Base-by-base conservation (phyloP, 2,113 vertebrate species). In the Odocoileus hemionus region DNA sequence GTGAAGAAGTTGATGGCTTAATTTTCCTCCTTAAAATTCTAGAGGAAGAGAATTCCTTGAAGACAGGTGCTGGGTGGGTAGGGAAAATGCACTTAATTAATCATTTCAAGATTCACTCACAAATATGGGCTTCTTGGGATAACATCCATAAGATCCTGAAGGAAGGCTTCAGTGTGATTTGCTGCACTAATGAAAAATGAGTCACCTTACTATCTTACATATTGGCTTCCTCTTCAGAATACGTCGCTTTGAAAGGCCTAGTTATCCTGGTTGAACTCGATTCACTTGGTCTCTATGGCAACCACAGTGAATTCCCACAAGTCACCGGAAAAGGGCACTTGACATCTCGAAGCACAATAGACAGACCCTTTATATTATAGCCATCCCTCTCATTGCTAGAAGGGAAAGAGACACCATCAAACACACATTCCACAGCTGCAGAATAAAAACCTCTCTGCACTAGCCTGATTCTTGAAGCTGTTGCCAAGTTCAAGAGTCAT, bases 231-330 rank as follows among this genome's bases (percentile, higher is more conserved):
- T 98, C 98, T 98, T 97, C 89, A 97, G 98, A 99, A 98, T 47
- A 1, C 43, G 97, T 97, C 86, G 54, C 97, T 93, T 98, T 98
- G 98, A 98, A 98, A 97, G 67, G 36, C 96, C 95, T 95, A 39
- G 94, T 92, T 98, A 91, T 98, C 79, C 26, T 92, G 96, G 96
- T 92, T 99, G 98, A 98, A 99, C 98, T 99, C 98, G 96, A 98
- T 97, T 99, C 84, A 47, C 97, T 98, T 98, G 95, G 98, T 99
- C 98, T 99, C 98, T 98, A 98, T 98, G 98, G 98, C 98, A 99
- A 99, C 99, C 97, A 97, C 84, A 97, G 95, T 19, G 79, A 98
- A 98, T 99, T 80, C 96, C 94, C 97, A 97, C 97, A 98, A 98
- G 98, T 97, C 98, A 97, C 97, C 97, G 52, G 96, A 98, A 99